phyloP scores from a whole-genome alignment of 2,888 invertebrate species.

The Myopa testacea region DNA sequence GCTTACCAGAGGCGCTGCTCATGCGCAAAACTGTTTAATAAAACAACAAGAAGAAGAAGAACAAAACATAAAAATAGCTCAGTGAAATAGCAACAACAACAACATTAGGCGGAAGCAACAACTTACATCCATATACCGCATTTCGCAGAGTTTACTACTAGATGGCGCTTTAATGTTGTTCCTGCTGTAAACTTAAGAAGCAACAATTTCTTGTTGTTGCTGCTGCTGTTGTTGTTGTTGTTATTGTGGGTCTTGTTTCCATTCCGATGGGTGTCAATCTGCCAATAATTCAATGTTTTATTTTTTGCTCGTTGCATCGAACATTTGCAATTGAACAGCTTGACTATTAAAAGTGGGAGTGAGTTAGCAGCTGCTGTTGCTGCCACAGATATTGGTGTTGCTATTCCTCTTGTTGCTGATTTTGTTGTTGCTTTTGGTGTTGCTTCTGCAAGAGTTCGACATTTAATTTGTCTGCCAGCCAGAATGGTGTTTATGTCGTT shows the following conservation, averaged over 20 bases:
- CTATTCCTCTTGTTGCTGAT: neutral
- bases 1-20: constrained; percentile 23
- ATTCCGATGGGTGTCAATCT: constrained; percentile 17
- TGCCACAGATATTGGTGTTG: neutral
- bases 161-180: constrained; percentile 11
- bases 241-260: neutral
- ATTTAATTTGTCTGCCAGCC: constrained; percentile 34
- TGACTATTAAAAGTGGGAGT: constrained; percentile 28
- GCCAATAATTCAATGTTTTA: constrained; percentile 9
- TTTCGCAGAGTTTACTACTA: neutral
- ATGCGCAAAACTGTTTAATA: constrained; percentile 32
- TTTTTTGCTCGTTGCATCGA: neutral
- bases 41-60: neutral
- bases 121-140: too few relatives aligned
- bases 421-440: neutral
- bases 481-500: constrained; percentile 21
- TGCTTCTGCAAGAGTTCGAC: neutral
- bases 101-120: neutral
- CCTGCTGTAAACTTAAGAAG: neutral
- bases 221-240: neutral
- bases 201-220: constrained; percentile 17
- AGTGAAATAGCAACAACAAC: neutral
- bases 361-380: constrained; percentile 7
- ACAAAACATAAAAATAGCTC: neutral
- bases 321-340: constrained; percentile 22